Conservation (phyloP, 2,888 invertebrate genomes). For the Fragum fragum region DNA sequence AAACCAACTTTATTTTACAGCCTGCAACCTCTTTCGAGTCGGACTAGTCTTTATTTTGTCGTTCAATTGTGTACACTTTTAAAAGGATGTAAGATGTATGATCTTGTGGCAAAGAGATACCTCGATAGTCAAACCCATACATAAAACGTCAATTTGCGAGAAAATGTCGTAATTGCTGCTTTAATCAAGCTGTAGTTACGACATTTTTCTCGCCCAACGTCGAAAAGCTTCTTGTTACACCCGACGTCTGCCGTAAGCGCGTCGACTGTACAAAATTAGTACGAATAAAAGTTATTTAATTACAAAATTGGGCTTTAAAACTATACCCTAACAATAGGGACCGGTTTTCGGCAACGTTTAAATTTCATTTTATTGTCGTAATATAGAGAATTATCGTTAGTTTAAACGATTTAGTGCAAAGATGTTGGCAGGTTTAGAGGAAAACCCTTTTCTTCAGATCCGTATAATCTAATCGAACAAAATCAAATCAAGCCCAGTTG, state of each 20-base stretch:
- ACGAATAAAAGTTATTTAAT: conserved; percentile 41
- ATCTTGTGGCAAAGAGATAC: neutral
- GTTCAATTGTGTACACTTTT: too few species aligned
- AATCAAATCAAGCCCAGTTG: too few species aligned
- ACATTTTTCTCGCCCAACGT: too few species aligned
- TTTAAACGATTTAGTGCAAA: neutral
- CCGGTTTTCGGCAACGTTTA: conserved; percentile 17
- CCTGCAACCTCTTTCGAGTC: too few species aligned
- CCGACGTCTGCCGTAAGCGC: neutral
- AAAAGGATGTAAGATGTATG: neutral
- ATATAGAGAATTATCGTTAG: conserved; percentile 6
- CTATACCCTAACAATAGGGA: conserved; percentile 35
- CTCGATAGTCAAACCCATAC: neutral
- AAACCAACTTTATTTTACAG: too few species aligned
- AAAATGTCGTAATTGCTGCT: too few species aligned
- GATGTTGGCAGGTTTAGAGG: neutral
- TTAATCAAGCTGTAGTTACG: too few species aligned
- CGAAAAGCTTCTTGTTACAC: neutral
- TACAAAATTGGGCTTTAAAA: conserved; percentile 48
- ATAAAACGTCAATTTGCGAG: too few species aligned
- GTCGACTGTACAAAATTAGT: conserved; percentile 24
- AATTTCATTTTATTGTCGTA: conserved; percentile 4
- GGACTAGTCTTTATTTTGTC: too few species aligned
- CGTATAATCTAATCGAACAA: too few species aligned
- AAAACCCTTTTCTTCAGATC: neutral